Evolutionary conservation across 2,797 vertebrate species (phyloP).

Genomic region (Rhinophrynus dorsalis): DNA sequence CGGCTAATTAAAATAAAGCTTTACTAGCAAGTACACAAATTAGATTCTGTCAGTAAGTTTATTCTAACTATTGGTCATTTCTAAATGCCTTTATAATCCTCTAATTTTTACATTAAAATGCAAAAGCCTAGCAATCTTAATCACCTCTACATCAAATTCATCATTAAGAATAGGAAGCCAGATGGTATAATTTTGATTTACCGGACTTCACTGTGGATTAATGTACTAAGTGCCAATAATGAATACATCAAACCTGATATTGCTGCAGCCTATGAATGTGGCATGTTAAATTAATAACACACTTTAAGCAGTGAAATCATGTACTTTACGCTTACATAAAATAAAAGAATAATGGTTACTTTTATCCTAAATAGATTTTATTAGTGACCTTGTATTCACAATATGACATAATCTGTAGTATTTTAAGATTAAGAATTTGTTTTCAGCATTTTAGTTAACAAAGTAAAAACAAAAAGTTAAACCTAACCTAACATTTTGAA

Average conservation of each 20-base stretch:
- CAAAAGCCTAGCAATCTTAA: constrained; percentile 95
- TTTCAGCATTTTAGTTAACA: no score
- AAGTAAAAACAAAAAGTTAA: no score
- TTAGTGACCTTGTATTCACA: constrained; percentile 71
- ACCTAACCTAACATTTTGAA: no score
- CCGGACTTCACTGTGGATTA: constrained; percentile 95
- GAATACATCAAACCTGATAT: constrained; percentile 93
- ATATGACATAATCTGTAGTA: no score
- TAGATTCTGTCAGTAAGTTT: constrained; percentile 93
- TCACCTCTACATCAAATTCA: constrained; percentile 97
- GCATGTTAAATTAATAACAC: constrained; percentile 98
- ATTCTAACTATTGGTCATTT: constrained; percentile 92
- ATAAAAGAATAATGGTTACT: constrained; percentile 75
- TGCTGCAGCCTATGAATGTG: constrained; percentile 98
- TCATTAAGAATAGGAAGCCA: constrained; percentile 96
- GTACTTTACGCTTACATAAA: constrained; percentile 75
- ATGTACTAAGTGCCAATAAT: constrained; percentile 94
- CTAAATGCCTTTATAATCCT: constrained; percentile 97
- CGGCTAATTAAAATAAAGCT: constrained; percentile 90
- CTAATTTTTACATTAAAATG: constrained; percentile 97
- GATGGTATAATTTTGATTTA: constrained; percentile 99
- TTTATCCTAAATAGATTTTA: constrained; percentile 79
- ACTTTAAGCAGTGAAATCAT: constrained; percentile 79
- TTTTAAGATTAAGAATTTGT: no score
- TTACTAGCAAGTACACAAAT: constrained; percentile 96